phyloP scores from a whole-genome alignment of 2,113 vertebrate genomes.

The Ancistrus triradiatus region DNA sequence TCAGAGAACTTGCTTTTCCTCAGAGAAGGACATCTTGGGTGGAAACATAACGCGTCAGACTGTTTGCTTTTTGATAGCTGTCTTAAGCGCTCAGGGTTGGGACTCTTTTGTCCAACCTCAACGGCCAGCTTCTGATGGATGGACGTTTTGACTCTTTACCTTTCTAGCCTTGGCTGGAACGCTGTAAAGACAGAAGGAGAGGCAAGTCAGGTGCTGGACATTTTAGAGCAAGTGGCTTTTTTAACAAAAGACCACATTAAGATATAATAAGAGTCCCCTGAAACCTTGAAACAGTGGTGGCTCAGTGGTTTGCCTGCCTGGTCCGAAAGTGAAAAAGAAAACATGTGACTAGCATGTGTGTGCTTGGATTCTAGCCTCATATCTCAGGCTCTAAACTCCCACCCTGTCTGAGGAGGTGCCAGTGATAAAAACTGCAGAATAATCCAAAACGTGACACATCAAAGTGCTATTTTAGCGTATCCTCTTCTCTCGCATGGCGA shows the following conservation, averaged over 20 bases:
- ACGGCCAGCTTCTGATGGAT: slow-evolving; percentile 47
- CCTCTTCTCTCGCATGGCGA: slow-evolving; percentile 32
- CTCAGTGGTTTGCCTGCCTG: too few species aligned
- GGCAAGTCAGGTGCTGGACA: slow-evolving; percentile 38
- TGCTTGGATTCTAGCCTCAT: neutral
- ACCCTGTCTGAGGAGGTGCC: slow-evolving; percentile 12
- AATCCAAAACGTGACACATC: slow-evolving; percentile 44
- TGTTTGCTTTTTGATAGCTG: slow-evolving; percentile 61
- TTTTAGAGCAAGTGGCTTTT: too few species aligned
- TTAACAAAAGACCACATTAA: too few species aligned
- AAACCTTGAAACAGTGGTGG: neutral
- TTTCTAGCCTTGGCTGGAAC: slow-evolving; percentile 44
- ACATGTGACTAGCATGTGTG: neutral
- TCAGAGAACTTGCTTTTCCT: slow-evolving; percentile 39
- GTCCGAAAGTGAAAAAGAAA: neutral
- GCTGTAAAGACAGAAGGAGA: slow-evolving; percentile 48
- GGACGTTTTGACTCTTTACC: slow-evolving; percentile 46
- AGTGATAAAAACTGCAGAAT: slow-evolving; percentile 5
- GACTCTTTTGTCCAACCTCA: slow-evolving; percentile 56
- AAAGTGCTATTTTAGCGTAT: slow-evolving; percentile 59
- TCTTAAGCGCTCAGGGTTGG: slow-evolving; percentile 44
- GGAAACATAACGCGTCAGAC: slow-evolving; percentile 58
- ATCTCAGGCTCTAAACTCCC: neutral
- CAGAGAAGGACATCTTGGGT: slow-evolving; percentile 44
- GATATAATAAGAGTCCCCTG: too few species aligned